A percentile compares a stretch with the other conserved stretches of the same genome.
Conservation (phyloP, 2,888 invertebrate genomes). For the Drosophila monieri region DNA sequence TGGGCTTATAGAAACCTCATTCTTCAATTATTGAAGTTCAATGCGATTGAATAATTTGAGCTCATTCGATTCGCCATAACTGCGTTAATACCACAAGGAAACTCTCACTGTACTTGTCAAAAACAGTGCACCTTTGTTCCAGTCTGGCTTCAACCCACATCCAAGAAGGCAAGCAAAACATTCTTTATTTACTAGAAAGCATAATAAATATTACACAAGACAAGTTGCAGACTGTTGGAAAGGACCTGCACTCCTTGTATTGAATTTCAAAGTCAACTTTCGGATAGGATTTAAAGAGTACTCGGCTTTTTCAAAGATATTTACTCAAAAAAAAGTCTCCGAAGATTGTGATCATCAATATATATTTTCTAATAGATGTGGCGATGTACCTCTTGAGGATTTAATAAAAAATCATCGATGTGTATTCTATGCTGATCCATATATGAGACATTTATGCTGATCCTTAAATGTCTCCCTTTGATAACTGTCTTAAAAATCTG, state of each 20-base stretch:
- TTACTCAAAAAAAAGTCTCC: no score
- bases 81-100: not conserved
- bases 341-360: no score
- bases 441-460: no score
- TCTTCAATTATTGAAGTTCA: not conserved
- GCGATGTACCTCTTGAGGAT: no score
- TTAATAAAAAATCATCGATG: no score
- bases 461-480: no score
- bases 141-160: slow-evolving; percentile 19
- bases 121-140: slow-evolving; percentile 42
- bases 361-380: no score
- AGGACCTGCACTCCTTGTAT: slow-evolving; percentile 18
- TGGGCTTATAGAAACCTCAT: not conserved
- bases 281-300: slow-evolving; percentile 32
- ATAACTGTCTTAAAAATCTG: no score
- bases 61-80: not conserved
- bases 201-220: slow-evolving; percentile 76
- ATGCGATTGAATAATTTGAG: slow-evolving; percentile 1
- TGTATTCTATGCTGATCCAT: no score
- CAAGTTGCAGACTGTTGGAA: slow-evolving; percentile 60
- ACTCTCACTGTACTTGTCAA: slow-evolving; percentile 52
- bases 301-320: no score
- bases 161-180: slow-evolving; percentile 30
- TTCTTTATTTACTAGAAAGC: slow-evolving; percentile 73
- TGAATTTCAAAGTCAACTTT: slow-evolving; percentile 44